phyloP scores from a whole-genome alignment of 2,797 vertebrate genomes.

The Anguilla megastoma region DNA sequence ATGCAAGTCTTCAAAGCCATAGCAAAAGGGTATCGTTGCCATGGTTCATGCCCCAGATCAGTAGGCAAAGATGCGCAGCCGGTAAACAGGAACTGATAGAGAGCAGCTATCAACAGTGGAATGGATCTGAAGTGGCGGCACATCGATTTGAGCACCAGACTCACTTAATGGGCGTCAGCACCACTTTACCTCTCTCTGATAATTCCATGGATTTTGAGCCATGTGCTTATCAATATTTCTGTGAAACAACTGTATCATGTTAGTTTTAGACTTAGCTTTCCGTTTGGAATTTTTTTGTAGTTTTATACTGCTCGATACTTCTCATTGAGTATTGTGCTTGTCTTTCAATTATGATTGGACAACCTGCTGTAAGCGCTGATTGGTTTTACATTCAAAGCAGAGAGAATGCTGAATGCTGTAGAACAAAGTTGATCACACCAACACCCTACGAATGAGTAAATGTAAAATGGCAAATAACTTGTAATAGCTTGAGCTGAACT shows the following conservation, averaged over 20 bases:
- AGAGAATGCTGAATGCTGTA: neutral
- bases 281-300: neutral
- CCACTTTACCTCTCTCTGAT: neutral
- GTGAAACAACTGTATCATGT: neutral
- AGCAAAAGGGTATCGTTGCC: slow-evolving; percentile 58
- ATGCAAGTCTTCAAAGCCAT: slow-evolving; percentile 60
- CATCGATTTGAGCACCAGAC: neutral
- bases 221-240: neutral
- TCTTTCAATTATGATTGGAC: neutral
- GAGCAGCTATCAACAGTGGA: neutral
- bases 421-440: neutral
- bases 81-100: neutral
- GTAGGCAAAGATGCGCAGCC: neutral
- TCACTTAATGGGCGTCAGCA: neutral
- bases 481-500: neutral
- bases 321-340: neutral
- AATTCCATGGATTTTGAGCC: neutral
- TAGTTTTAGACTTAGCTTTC: neutral
- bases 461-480: neutral
- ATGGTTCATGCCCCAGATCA: slow-evolving; percentile 35
- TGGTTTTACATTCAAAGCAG: neutral
- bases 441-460: neutral
- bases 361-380: neutral
- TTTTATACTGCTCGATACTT: neutral
- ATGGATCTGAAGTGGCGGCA: neutral